phyloP scores from a whole-genome alignment of 2,888 invertebrate genomes.

The Beris chalybata region DNA sequence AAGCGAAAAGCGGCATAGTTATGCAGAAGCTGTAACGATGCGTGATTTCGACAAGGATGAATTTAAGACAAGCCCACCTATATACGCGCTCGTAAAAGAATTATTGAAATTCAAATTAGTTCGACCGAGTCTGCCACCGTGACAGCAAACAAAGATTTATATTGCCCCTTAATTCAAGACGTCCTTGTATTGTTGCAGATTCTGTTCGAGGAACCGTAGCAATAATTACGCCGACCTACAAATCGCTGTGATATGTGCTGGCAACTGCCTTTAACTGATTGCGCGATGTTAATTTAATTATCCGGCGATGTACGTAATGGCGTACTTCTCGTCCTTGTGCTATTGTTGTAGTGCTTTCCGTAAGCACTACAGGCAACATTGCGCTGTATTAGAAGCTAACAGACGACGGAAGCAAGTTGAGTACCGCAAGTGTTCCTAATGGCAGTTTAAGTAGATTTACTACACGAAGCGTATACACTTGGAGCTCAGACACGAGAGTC shows the following conservation, averaged over 20 bases:
- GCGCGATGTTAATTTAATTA: constrained; percentile 37
- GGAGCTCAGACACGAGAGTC: background rate
- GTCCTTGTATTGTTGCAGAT: too few species aligned
- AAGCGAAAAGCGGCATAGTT: too few species aligned
- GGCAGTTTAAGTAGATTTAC: constrained; percentile 38
- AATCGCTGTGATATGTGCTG: constrained; percentile 23
- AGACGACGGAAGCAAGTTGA: constrained; percentile 28
- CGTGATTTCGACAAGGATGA: too few species aligned
- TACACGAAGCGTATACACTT: constrained; percentile 2
- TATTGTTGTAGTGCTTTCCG: constrained; percentile 1
- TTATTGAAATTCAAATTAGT: too few species aligned
- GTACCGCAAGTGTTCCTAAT: constrained; percentile 32
- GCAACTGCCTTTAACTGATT: constrained; percentile 30
- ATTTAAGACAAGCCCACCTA: background rate
- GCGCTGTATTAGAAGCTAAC: constrained; percentile 31
- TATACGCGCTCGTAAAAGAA: background rate
- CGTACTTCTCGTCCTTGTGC: background rate
- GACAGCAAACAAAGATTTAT: background rate
- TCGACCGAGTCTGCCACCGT: background rate
- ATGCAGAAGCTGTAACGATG: too few species aligned
- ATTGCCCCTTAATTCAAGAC: too few species aligned
- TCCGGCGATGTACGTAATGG: constrained; percentile 32
- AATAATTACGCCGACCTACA: constrained; percentile 20
- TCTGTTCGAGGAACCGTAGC: too few species aligned
- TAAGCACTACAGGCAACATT: background rate